Base-by-base conservation (phyloP, 1,140 invertebrate genomes). In the Drosophila lowei region DNA sequence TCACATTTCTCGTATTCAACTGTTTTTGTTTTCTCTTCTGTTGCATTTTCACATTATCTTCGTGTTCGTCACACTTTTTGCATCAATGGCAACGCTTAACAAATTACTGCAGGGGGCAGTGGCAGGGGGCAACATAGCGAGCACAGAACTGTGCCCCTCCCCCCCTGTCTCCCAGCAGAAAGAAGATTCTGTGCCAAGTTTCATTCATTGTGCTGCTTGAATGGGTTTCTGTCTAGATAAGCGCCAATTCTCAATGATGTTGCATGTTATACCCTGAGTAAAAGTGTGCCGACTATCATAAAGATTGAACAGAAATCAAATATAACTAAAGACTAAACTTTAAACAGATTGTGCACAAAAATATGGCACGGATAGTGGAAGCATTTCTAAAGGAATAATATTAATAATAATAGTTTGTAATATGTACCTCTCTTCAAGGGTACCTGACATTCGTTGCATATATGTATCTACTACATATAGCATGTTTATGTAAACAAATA, bases 31-130 rank as follows among this genome's bases (percentile, higher is more conserved):
- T 70, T 78, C 58, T 63, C 56, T 42, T 58, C 28, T 44, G 38
- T 42, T 64, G 54, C 63, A 48, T 77, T 76, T 80, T 49, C 48
- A 50, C 65, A 86, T 80, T 85, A 80, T 86, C 64, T 86, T 49
- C 61, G 34, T 56, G 61, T 88, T 86, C 73, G 73, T 88, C 70
- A 88, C 70, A 80, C 77, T 86, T 77, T 80, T 67, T 64, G 73
- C 81, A 64, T 86, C 62, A 85, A 78, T 81, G 65, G 62, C 47
- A 64, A 34, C 64, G 62, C 63, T 85, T 79, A 77, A 80, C 77
- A 84, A 84, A 84, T 84, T 71, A 67, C 72, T 30, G 4, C 5
- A 42, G 71, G 38, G 54, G 38, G 8, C 54, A 38, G 72, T 54
- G 46, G 50, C 44, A 46, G 38, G 25, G 48, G 44, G 34, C 34